Evolutionary conservation across 2,113 vertebrate genomes (phyloP), one percentile per base, ranked within the genome.

Genomic region (Rattus rattus): DNA sequence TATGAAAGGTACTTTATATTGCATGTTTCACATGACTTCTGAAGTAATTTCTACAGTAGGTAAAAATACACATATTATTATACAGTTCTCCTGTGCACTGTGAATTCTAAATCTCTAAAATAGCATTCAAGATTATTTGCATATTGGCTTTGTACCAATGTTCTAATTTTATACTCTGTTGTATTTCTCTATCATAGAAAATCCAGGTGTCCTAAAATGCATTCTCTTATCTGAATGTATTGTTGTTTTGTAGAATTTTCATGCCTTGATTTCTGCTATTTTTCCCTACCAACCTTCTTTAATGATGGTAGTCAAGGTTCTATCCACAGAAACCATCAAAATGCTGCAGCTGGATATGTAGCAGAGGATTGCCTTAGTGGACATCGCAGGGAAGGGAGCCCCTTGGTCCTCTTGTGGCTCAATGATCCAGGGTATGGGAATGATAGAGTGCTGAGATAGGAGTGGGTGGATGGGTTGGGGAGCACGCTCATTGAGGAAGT

Each of bases 301-400:
- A 28, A 17, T 36, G 14, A 54, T 70, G 10, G 33, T 63, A 75
- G 17, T 87, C 89, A 52, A 61, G 77, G 22, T 90, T 86, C 2
- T 24, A 61, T n/a, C 56, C n/a, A 80, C 33, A 95, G 67, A 22
- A 96, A 92, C 70, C 59, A 86, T 16, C 33, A 67, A 76, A 56
- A 76, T 54, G 52, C 52, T 54, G 3, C 52, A 54, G 52, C 52
- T 54, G 52, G 52, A 54, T 54, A 54, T 54, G 52, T 54, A 54
- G 52, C 7, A 54, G 52, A 54, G 52, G 11, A 54, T 54, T 54
- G 52, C 52, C 52, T 54, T 54, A 54, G 7, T 11, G 7, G 52
- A 11, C 52, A 54, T 54, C 52, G 11, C 1, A 9, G 52, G 52
- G 52, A 54, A 11, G 52, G 52, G 52, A 54, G 52, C 7, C 52